phyloP scores from a whole-genome alignment of 1,140 invertebrate genomes.

The Cataglyphis hispanica region DNA sequence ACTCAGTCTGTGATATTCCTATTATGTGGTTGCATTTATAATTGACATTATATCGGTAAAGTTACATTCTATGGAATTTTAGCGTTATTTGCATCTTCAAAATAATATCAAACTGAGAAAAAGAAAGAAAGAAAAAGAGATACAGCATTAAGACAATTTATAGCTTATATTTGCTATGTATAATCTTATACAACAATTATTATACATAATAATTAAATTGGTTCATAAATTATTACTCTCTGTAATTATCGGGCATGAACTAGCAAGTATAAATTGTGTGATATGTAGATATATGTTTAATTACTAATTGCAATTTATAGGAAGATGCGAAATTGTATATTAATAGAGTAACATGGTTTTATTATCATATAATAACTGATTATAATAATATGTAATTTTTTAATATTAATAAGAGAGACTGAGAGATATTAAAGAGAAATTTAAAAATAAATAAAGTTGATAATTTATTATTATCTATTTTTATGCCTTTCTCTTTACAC shows the following conservation, averaged over 20 bases:
- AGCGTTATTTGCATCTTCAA: neutral
- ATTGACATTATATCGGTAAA: conserved; percentile 78
- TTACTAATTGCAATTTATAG: conserved; percentile 48
- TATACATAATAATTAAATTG: conserved; percentile 47
- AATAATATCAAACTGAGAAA: neutral
- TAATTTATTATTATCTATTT: neutral
- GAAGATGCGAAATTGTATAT: conserved; percentile 44
- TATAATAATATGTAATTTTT: conserved; percentile 11
- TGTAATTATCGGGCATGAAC: conserved; percentile 45
- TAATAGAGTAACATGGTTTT: conserved; percentile 34
- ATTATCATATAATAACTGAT: conserved; percentile 29
- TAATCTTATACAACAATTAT: conserved; percentile 56
- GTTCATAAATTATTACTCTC: conserved; percentile 43
- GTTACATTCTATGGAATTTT: conserved; percentile 60
- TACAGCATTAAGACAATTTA: conserved; percentile 30
- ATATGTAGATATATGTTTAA: conserved; percentile 49
- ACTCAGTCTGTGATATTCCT: conserved; percentile 70
- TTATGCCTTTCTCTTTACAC: neutral
- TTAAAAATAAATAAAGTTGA: neutral
- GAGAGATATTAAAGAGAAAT: neutral
- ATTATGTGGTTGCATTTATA: conserved; percentile 71
- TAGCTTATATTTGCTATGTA: conserved; percentile 29
- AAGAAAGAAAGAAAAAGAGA: no score
- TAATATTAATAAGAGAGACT: conserved; percentile 14
- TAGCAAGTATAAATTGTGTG: conserved; percentile 53